These are phyloP conservation scores for Rhagonycha lutea DNA, from an alignment of 2,888 invertebrate genomes.

Conservation along the genomic window DNA sequence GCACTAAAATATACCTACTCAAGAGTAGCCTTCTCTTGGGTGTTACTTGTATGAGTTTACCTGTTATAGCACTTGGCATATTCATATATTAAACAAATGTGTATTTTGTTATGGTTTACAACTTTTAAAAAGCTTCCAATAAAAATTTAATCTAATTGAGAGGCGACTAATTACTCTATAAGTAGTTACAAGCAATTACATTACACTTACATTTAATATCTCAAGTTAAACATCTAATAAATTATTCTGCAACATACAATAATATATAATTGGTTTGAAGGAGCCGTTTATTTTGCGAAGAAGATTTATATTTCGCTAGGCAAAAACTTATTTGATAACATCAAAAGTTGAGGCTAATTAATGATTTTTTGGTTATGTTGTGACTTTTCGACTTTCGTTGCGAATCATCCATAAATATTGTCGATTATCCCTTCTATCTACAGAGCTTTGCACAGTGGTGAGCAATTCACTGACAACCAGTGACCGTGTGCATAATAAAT, in stretches of 20 bases:
- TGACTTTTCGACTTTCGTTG: background rate
- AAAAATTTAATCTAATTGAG: background rate
- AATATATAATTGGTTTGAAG: background rate
- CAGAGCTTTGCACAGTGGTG: slow-evolving; percentile 18
- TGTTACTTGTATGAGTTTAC: background rate
- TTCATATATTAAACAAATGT: background rate
- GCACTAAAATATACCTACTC: background rate
- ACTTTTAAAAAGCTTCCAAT: background rate
- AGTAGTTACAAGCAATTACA: background rate
- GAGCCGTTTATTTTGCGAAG: background rate
- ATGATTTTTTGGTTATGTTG: slow-evolving; percentile 17
- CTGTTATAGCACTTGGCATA: background rate
- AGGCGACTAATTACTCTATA: background rate
- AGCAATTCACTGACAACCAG: slow-evolving; percentile 29
- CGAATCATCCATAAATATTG: slow-evolving; percentile 18
- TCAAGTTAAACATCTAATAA: background rate
- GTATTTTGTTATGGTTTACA: background rate
- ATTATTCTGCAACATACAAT: background rate
- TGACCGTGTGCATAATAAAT: slow-evolving; percentile 32
- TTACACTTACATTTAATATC: background rate
- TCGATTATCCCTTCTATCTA: slow-evolving; percentile 23
- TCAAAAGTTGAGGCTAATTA: slow-evolving; percentile 16
- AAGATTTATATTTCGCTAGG: background rate
- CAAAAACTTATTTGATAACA: background rate
- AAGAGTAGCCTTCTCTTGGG: background rate